Percentiles rank a stretch among this genome's conserved stretches.
Evolutionary conservation across 2,797 vertebrate genomes (phyloP).

Genomic region (Arvicola amphibius): DNA sequence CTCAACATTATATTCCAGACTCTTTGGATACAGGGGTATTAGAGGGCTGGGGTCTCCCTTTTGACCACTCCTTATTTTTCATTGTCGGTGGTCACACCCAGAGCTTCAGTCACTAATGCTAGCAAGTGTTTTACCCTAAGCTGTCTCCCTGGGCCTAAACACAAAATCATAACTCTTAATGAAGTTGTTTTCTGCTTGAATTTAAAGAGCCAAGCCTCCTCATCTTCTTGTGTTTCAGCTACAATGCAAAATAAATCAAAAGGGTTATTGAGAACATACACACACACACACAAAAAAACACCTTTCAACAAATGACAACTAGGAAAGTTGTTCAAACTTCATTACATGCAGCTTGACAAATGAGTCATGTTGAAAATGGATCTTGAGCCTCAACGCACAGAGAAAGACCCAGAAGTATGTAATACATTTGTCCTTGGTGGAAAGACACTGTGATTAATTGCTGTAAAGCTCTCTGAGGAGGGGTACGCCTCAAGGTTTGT

Average conservation of each 20-base stretch:
- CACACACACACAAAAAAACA: background rate
- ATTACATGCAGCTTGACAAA: conserved; percentile 30
- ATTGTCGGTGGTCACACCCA: background rate
- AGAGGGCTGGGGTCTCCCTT: no score
- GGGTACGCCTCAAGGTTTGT: background rate
- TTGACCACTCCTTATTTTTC: background rate
- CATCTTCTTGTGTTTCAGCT: conserved; percentile 18
- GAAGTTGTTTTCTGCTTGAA: conserved; percentile 31
- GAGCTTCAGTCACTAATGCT: background rate
- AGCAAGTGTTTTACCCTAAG: background rate
- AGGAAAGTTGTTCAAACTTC: conserved; percentile 46
- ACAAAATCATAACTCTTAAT: conserved; percentile 21
- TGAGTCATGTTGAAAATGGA: conserved; percentile 61
- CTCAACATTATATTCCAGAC: no score
- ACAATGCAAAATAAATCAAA: conserved; percentile 62
- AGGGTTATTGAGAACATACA: conserved; percentile 9
- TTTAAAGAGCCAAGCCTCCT: conserved; percentile 56
- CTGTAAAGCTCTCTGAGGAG: background rate
- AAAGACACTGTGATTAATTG: conserved; percentile 53
- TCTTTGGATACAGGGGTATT: no score
- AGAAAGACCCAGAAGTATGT: conserved; percentile 47
- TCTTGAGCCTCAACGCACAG: conserved; percentile 48
- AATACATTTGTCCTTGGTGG: background rate
- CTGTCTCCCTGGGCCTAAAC: background rate
- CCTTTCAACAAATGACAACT: conserved; percentile 59